Evolutionary conservation across 1,140 invertebrate genomes (phyloP).

Genomic region (Caenorhabditis latens): DNA sequence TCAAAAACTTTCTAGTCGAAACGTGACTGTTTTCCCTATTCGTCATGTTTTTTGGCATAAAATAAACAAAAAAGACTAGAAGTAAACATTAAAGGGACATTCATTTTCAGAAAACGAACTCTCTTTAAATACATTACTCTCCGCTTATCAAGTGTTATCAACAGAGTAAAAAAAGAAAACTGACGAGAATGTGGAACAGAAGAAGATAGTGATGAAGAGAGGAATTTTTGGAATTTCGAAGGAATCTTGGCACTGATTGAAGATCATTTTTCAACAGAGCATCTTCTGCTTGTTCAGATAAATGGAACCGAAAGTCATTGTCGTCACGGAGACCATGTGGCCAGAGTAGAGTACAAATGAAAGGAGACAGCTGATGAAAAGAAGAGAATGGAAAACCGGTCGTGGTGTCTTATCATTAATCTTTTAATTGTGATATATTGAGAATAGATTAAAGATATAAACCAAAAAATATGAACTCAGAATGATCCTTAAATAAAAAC

Average conservation of each 20-base stretch:
- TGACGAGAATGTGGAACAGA: slow-evolving; percentile 43
- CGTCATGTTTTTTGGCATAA: too few relatives aligned
- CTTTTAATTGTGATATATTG: neutral
- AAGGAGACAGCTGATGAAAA: slow-evolving; percentile 10
- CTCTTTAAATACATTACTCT: slow-evolving; percentile 5
- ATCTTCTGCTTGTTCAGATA: neutral
- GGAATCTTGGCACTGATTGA: neutral
- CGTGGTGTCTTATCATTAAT: slow-evolving; percentile 3
- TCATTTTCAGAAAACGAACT: neutral
- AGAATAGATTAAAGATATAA: neutral
- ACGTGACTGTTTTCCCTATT: too few relatives aligned
- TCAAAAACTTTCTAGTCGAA: too few relatives aligned
- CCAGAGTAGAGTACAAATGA: neutral
- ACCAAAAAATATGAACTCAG: neutral
- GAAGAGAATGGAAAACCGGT: neutral
- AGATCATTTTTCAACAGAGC: neutral
- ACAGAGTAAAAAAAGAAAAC: neutral
- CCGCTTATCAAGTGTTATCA: neutral
- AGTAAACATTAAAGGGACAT: neutral
- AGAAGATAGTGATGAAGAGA: neutral
- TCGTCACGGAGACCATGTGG: slow-evolving; percentile 10
- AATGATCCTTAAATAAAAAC: neutral
- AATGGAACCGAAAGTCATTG: slow-evolving; percentile 41
- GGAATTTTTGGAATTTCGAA: slow-evolving; percentile 27
- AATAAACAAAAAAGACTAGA: too few relatives aligned